Conservation (phyloP, 2,888 invertebrate genomes). For the Agrochola lota region DNA sequence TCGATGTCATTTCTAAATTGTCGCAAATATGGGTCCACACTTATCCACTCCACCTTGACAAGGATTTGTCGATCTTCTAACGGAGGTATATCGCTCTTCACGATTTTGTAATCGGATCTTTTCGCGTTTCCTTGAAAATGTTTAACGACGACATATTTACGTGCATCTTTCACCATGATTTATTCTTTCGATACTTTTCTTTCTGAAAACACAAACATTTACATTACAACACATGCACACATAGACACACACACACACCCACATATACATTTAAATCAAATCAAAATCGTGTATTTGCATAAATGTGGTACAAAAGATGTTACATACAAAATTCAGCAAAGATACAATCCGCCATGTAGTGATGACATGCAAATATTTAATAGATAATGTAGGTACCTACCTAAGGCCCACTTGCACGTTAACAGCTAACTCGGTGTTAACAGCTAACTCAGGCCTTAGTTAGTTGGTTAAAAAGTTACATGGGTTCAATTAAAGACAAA, state of each 20-base stretch:
- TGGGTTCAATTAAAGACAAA: too few species aligned
- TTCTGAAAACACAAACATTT: constrained; percentile 21
- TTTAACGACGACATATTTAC: constrained; percentile 82
- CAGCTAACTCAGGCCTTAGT: too few species aligned
- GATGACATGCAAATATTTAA: not conserved
- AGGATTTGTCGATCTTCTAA: constrained; percentile 76
- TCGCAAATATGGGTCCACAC: constrained; percentile 74
- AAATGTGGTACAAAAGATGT: not conserved
- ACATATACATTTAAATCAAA: not conserved
- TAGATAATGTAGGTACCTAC: too few species aligned
- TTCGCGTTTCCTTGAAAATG: constrained; percentile 90
- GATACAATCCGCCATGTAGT: not conserved
- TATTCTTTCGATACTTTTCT: not conserved
- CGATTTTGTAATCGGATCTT: constrained; percentile 88
- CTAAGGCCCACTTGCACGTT: too few species aligned
- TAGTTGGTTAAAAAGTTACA: too few species aligned
- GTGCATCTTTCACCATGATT: constrained; percentile 85
- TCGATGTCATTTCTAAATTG: constrained; percentile 56
- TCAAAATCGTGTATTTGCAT: not conserved
- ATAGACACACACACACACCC: not conserved
- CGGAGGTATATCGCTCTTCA: constrained; percentile 86
- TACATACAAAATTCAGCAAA: not conserved
- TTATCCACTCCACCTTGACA: constrained; percentile 75
- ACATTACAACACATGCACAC: not conserved
- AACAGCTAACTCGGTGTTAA: too few species aligned